A percentile compares a stretch with the other conserved stretches of the same genome.
phyloP scores from a whole-genome alignment of 2,888 invertebrate species.

The Protodeltote pygarga region DNA sequence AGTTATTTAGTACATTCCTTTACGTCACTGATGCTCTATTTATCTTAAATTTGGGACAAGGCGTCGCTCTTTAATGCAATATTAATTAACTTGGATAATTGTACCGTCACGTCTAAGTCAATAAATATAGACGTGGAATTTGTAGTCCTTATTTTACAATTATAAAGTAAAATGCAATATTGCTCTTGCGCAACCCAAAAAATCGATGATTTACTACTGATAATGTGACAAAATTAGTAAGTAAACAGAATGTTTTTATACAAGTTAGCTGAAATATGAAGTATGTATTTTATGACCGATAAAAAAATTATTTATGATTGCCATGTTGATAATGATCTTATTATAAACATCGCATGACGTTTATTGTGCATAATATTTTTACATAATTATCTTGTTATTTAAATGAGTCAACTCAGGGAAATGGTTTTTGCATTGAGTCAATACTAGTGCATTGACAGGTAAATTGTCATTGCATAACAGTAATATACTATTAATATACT shows the following conservation, averaged over 20 bases:
- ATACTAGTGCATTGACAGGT: constrained; percentile 1
- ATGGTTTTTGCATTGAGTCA: constrained; percentile 13
- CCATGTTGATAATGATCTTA: constrained; percentile 2
- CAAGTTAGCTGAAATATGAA: too few species aligned
- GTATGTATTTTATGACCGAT: too few species aligned
- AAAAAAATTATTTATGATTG: too few species aligned
- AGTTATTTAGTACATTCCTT: constrained; percentile 5
- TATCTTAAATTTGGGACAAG: constrained; percentile 44
- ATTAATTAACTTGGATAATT: constrained; percentile 15
- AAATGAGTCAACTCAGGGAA: constrained; percentile 20
- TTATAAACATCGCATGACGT: constrained; percentile 10
- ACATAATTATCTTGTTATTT: background rate
- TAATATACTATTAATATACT: background rate
- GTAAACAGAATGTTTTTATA: too few species aligned
- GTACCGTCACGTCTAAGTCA: constrained; percentile 5
- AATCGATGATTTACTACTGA: too few species aligned
- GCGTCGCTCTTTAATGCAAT: constrained; percentile 17
- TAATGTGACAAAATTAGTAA: too few species aligned
- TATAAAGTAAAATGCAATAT: too few species aligned
- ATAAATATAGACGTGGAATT: background rate
- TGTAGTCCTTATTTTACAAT: background rate
- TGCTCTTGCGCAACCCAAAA: too few species aligned
- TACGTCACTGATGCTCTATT: constrained; percentile 44
- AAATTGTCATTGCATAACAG: constrained; percentile 10
- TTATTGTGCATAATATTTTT: constrained; percentile 3